Evolutionary conservation across 2,888 invertebrate species (phyloP).

Genomic region (Nezara viridula): DNA sequence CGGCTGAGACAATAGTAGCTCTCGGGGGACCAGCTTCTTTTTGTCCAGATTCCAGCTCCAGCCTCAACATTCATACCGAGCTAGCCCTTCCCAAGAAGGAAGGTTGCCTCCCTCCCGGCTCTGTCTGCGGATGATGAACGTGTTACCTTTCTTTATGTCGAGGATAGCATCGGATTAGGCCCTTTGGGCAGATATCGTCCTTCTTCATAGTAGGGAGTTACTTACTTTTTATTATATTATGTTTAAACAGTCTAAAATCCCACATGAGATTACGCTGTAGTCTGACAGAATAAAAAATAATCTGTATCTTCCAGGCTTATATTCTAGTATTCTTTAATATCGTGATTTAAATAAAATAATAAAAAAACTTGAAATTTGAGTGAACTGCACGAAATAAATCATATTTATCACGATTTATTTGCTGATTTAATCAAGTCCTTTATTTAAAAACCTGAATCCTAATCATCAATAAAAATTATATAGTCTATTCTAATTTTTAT

Average conservation of each 20-base stretch:
- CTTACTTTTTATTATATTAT: background rate
- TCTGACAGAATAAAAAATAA: background rate
- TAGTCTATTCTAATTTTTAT: too few species aligned
- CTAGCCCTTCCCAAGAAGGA: slow-evolving; percentile 11
- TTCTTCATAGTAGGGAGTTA: background rate
- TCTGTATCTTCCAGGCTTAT: too few species aligned
- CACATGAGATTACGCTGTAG: background rate
- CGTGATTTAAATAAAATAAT: too few species aligned
- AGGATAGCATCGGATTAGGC: slow-evolving; percentile 6
- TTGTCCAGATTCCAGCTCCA: slow-evolving; percentile 48
- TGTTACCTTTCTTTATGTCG: slow-evolving; percentile 18
- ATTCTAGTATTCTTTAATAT: too few species aligned
- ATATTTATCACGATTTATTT: too few species aligned
- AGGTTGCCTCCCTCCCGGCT: background rate
- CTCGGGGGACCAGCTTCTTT: slow-evolving; percentile 2
- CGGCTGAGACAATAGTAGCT: slow-evolving; percentile 27
- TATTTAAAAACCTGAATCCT: too few species aligned
- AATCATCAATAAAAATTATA: too few species aligned
- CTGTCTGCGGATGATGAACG: slow-evolving; percentile 38
- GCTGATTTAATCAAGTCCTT: too few species aligned
- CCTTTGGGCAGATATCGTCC: background rate
- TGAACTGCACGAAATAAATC: too few species aligned
- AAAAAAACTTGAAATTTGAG: too few species aligned
- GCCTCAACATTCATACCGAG: slow-evolving; percentile 37
- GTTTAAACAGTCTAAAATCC: background rate